Evolutionary conservation across 2,113 vertebrate species (phyloP), one percentile per base, ranked within the genome.

Genomic region (Sporophila hypoxantha): DNA sequence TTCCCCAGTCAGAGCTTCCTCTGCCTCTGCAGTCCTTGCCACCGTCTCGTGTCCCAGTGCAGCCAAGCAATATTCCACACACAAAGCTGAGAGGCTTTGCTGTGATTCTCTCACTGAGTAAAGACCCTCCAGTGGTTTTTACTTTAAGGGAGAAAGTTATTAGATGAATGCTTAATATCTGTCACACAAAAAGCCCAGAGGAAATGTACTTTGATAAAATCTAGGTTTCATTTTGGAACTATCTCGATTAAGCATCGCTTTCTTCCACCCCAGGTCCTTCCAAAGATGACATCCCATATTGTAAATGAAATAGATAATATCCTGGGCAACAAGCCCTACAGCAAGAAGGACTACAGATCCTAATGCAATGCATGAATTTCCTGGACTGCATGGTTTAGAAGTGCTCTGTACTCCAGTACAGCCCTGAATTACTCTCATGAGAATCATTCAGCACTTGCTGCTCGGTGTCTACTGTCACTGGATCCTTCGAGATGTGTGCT

Each of bases 221-320:
- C 68, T 17, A 6, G 52, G n/a, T 75, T 74, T 64, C 56, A 67
- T 70, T 67, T 64, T 34, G 56, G 47, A 60, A 27, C 56, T 37
- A 4, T 17, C 85, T 74, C 52, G 32, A 83, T 41, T n/a, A 74
- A 70, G 60, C 49, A 3, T 29, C 1, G 1, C 44, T 66, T 64
- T 41, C 67, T 85, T 64, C 82, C 61, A 19, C 76, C 70, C 52
- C 94, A 99, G 99, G 98, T 99, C 76, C 99, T 99, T 93, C 98
- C 99, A 76, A 99, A 99, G 97, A 99, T 99, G 99, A 99, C 98
- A 10, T 98, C 99, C 64, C 98, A 99, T 0, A 96, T 99, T 52
- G 98, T 99, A 53, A 98, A 97, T 1, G 99, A 99, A 79, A 98
- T 99, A 13, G 99, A 99, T 93, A 99, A 98, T 92, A 99, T 99